Base-by-base conservation (phyloP, 2,797 vertebrate genomes). In the Leucoraja ocellata region DNA sequence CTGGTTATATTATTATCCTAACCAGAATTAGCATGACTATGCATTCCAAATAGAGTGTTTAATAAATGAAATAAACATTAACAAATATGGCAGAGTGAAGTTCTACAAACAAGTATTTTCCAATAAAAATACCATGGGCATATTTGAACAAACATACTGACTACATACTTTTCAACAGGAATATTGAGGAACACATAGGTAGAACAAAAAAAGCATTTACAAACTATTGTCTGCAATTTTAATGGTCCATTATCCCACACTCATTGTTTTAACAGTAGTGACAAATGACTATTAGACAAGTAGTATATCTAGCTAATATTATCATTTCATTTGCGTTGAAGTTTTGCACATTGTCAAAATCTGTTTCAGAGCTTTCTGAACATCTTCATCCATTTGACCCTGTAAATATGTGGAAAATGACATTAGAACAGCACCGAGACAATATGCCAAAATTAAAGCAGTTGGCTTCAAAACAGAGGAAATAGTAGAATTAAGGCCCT, bases 371-470 rank as follows among this genome's bases (percentile, higher is more conserved):
- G 99, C 98, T 96, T 98, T 99, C 95, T 99, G 99, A 93, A 99
- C 98, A 63, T 99, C 99, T 97, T 99, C 98, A 95, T 99, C 99
- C 99, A 99, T 99, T 95, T 99, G 99, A 95, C 99, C 99, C 99
- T 99, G 95, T 78, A 80, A 84, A 93, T 94, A 93, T n/a, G 54
- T 93, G 77, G 93, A 21, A 91, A 63, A 93, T 91, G 94, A 65
- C 80, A n/a, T 76, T 58, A 76, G 25, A 39, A 13, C 81, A 84
- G 28, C 54, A 65, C 32, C 7, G 10, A 88, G 36, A n/a, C n/a
- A 2, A 68, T 36, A 10, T 36, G 78, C 14, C 36, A 39, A 39
- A 18, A 39, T 79, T 79, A 39, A 18, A 68, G 68, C 16, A 21
- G 68, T 68, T 88, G 58, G 7, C 25, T 5, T 16, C n/a, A 32